Base-by-base conservation (phyloP, 2,797 vertebrate genomes). In the Phyllotis vaccarum region DNA sequence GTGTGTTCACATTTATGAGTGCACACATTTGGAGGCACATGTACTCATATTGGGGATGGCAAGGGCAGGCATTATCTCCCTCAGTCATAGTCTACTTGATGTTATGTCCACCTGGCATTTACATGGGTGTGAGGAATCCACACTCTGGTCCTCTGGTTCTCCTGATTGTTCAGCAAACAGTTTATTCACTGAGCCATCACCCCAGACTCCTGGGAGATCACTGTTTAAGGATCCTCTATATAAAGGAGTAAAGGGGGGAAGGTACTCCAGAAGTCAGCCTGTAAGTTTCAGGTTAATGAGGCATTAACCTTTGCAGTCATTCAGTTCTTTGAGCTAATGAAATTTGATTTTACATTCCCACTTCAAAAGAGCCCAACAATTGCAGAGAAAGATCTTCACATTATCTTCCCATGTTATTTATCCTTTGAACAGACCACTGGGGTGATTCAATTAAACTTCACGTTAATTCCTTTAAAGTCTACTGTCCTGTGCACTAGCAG, bases 401-500 rank as follows among this genome's bases (percentile, higher is more conserved):
- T 99, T 99, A 99, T 98, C 98, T 98, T 97, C 97, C 96, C 97
- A 98, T 99, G 97, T 98, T 97, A 91, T 97, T 95, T 96, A 97
- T 98, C 98, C 99, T 97, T 96, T 97, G 98, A 98, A 97, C 98
- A 98, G 89, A 96, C 89, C 74, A 96, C 21, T 86, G 64, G 1
- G 60, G 54, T 95, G 52, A 98, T 98, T 96, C 62, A 96, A 98
- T 98, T 98, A 96, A 97, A 90, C 14, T 95, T 37, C 60, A 91
- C 76, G 43, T 70, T 98, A 98, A 98, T 96, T 40, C 54, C n/a
- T 97, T 98, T 97, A 98, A 98, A 95, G 94, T 96, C 62, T 27
- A 95, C 68, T 76, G 95, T 94, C 75, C 94, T 97, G 93, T 49
- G 52, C 22, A 93, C 22, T 75, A 83, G 94, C 86, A 97, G 88